Conservation (phyloP, 2,113 vertebrate species). For the Datnioides undecimradiatus region DNA sequence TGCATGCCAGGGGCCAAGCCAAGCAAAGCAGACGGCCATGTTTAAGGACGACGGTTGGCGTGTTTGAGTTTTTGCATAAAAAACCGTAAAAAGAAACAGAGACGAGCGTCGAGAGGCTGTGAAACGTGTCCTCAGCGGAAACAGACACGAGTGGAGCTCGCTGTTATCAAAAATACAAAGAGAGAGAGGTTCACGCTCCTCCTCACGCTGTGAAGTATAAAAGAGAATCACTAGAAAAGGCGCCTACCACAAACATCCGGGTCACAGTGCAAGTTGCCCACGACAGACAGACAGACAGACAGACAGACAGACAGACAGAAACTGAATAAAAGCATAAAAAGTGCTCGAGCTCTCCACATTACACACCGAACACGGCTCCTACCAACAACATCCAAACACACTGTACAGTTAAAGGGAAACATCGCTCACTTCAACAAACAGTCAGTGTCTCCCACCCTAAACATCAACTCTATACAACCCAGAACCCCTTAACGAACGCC, state of each 20-base stretch:
- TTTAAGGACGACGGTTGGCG: constrained; percentile 7
- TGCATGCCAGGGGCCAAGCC: constrained; percentile 64
- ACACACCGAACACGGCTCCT: constrained; percentile 9
- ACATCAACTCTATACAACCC: no score
- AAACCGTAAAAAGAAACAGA: neutral
- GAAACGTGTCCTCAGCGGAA: neutral
- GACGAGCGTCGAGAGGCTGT: no score
- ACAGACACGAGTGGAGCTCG: constrained; percentile 5
- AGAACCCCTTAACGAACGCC: neutral
- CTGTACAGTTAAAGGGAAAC: constrained; percentile 44
- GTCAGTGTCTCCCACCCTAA: no score
- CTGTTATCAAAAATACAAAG: constrained; percentile 57
- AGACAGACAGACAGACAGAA: constrained; percentile 38
- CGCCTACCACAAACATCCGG: constrained; percentile 42
- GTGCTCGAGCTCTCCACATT: constrained; percentile 46
- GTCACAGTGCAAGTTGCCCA: constrained; percentile 49
- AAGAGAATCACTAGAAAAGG: constrained; percentile 32
- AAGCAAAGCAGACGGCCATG: constrained; percentile 65
- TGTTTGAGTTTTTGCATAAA: neutral
- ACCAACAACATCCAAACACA: constrained; percentile 20
- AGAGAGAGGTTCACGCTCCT: neutral
- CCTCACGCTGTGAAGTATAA: constrained; percentile 35
- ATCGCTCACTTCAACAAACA: neutral
- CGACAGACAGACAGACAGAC: constrained; percentile 36
- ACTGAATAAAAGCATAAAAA: constrained; percentile 36